Evolutionary conservation across 2,888 invertebrate species (phyloP).

Genomic region (Parnassius smintheus): DNA sequence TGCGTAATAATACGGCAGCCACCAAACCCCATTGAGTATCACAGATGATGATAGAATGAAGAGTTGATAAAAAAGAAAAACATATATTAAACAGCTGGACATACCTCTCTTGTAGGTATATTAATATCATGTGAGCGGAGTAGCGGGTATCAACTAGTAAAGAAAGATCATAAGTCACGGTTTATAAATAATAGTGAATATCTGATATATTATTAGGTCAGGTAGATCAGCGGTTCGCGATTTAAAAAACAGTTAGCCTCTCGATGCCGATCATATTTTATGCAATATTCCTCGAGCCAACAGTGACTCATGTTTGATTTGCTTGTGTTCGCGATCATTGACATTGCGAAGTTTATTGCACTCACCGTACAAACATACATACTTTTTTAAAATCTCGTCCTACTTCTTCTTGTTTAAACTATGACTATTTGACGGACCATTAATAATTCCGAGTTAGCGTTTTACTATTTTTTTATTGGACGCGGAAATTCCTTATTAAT

Average conservation of each 20-base stretch:
- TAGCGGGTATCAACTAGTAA: no score
- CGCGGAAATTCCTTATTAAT: constrained; percentile 18
- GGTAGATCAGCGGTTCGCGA: no score
- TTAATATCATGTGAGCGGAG: no score
- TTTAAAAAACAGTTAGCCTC: constrained; percentile 21
- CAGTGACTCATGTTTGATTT: constrained; percentile 58
- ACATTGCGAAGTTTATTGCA: constrained; percentile 63
- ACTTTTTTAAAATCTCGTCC: constrained; percentile 38
- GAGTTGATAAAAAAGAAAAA: no score
- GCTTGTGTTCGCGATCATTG: constrained; percentile 53
- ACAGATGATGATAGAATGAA: no score
- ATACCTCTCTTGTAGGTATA: no score
- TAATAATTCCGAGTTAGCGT: constrained; percentile 10
- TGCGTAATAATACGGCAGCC: no score
- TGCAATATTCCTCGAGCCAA: constrained; percentile 51
- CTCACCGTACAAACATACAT: constrained; percentile 39
- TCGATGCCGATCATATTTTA: constrained; percentile 18
- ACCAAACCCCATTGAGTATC: no score
- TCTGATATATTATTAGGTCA: no score
- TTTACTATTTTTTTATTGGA: constrained; percentile 14
- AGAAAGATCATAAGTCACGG: no score
- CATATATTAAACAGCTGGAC: no score
- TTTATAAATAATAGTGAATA: no score
- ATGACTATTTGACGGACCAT: constrained; percentile 26
- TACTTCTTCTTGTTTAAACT: constrained; percentile 27